Evolutionary conservation across 2,888 invertebrate genomes (phyloP), one percentile per base, ranked within the genome.

Genomic region (Pachymerium ferrugineum): DNA sequence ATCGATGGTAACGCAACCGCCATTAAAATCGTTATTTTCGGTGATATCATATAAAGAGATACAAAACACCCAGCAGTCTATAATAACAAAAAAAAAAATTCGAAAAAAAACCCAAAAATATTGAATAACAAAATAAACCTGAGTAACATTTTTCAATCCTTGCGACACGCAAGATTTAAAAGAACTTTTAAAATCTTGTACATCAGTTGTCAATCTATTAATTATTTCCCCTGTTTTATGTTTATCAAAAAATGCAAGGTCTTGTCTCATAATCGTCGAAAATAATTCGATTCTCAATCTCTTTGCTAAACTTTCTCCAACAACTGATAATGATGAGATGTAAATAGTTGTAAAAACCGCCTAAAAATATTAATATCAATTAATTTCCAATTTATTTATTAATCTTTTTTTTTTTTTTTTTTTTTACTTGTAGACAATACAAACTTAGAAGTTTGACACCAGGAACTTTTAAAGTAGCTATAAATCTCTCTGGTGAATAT

Each of bases 131-230:
- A 70, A 12, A 19, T 76, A 67, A 76, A 95, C 91, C 87, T 97
- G 97, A 0, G 96, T 91, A 3, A 87, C 83, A 69, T 94, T 93
- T 74, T 94, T 86, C 31, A 98, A 83, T 0, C 97, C 97, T 79
- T 96, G 96, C 0, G 97, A 93, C 68, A 98, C 89, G 28, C 92
- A 91, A 80, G 92, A 89, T 82, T 98, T 98, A 81, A 98, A 97
- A 0, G 93, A 91, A 79, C 96, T 94, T 84, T 98, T 98, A 82
- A 98, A 97, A 80, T 97, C 97, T 82, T 98, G 97, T 8, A 97
- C 90, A 84, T 98, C 97, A 68, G 91, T 88, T 29, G 96, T 96
- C 76, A 97, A 84, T 78, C 93, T 90, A 82, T 94, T 94, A 8
- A 96, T 88, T 67, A 97, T 87, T 83, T 97, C 97, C 0, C 97